phyloP scores from a whole-genome alignment of 1,140 invertebrate species.

The Linepithema humile region DNA sequence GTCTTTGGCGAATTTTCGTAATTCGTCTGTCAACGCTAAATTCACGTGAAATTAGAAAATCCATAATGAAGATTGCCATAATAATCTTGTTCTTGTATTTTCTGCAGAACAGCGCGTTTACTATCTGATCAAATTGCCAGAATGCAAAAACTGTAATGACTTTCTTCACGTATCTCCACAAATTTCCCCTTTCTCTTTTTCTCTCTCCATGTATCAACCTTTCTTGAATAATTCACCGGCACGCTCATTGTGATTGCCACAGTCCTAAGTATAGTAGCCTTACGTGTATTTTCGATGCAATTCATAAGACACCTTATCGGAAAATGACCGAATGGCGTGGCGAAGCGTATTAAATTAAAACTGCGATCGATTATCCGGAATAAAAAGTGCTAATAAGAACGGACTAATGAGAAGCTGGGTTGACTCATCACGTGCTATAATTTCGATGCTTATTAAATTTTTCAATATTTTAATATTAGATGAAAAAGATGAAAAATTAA shows the following conservation, averaged over 20 bases:
- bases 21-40: background rate
- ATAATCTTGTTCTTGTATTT: background rate
- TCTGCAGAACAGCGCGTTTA: background rate
- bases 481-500: too few relatives aligned
- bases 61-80: background rate
- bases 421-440: constrained; percentile 1
- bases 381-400: constrained; percentile 40
- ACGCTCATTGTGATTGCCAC: background rate
- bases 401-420: too few relatives aligned
- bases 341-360: constrained; percentile 47
- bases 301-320: constrained; percentile 51
- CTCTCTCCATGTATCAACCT: too few relatives aligned
- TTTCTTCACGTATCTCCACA: background rate
- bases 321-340: constrained; percentile 26
- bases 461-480: background rate
- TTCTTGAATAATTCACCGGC: constrained; percentile 17
- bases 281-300: constrained; percentile 53
- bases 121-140: background rate
- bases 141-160: constrained; percentile 11
- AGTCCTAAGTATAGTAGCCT: constrained; percentile 50
- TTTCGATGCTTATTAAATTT: background rate
- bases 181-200: too few relatives aligned
- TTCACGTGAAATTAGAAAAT: background rate
- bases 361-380: constrained; percentile 31
- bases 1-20: background rate